Evolutionary conservation across 2,888 invertebrate genomes (phyloP), one percentile per base, ranked within the genome.

Genomic region (Leistus spinibarbis): DNA sequence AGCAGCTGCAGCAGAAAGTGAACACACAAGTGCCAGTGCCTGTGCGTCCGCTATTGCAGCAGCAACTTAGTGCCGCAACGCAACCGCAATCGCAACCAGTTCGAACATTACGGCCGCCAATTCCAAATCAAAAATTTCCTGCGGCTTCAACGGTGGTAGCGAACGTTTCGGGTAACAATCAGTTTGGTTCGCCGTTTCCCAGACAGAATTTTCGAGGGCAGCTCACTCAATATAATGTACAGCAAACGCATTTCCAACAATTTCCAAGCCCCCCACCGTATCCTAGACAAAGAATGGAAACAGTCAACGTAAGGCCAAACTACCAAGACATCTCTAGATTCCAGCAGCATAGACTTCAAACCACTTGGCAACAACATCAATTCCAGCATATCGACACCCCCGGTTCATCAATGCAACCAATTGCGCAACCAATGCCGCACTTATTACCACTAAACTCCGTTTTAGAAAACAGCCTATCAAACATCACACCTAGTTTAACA

Each of bases 331-430:
- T 73, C 5, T 19, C 72, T 19, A 62, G 75, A n/a, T 75, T 69
- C 54, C 64, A 63, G n/a, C 63, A 64, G 17, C 76, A 69, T 1
- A 63, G 66, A 24, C 53, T 75, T n/a, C 69, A 71, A 65, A 60
- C 54, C 40, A 60, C 75, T 19, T 74, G 73, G 63, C 76, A 90
- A 81, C 89, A 89, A 86, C 90, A 90, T 82, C 90, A 90, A 82
- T 19, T 19, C 20, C 60, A 60, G 20, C 60, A 60, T 13, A 40
- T 40, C 10, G 40, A 40, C 13, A 40, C 40, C 7, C 3, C 13
- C 40, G 27, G 27, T 7, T 7, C 90, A 90, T 80, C 88, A 60
- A 53, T 54, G 23, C 81, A 83, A 77, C 80, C 82, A 17, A 80
- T 80, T 69, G 77, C 81, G 63, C 83, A 79, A 77, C 80, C 77